These are phyloP conservation scores for Epistrophe eligans DNA, from an alignment of 2,888 invertebrate genomes.

Conservation along the genomic window DNA sequence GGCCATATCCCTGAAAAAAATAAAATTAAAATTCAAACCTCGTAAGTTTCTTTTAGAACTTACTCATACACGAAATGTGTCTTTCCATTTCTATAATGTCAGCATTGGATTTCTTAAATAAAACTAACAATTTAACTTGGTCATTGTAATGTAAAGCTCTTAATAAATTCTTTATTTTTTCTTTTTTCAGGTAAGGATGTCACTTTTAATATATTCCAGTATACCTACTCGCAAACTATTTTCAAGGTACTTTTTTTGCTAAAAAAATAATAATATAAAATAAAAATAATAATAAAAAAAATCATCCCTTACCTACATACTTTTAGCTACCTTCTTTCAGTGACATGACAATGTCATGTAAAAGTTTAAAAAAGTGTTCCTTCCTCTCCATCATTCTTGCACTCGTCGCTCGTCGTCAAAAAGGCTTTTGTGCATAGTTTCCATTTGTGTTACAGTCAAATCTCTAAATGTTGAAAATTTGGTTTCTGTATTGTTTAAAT, in stretches of 20 bases:
- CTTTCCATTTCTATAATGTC: background rate
- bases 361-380: slow-evolving; percentile 49
- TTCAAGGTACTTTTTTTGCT: slow-evolving; percentile 6
- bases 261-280: slow-evolving; percentile 4
- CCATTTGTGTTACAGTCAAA: slow-evolving; percentile 7
- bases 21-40: background rate
- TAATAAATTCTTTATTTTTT: slow-evolving; percentile 15
- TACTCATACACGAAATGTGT: background rate
- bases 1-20: background rate
- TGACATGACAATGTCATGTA: slow-evolving; percentile 67
- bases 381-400: slow-evolving; percentile 7
- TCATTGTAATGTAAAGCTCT: slow-evolving; percentile 19
- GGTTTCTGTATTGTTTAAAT: too few species aligned
- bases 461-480: slow-evolving; percentile 8
- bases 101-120: background rate
- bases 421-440: slow-evolving; percentile 48
- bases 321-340: background rate
- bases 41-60: background rate
- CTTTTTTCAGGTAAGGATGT: slow-evolving; percentile 50
- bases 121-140: background rate
- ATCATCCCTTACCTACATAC: background rate
- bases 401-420: slow-evolving; percentile 32
- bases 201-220: slow-evolving; percentile 39
- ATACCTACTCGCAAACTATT: background rate
- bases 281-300: slow-evolving; percentile 22